Base-by-base conservation (phyloP, 1,140 invertebrate genomes). In the Drosophila jambulina region DNA sequence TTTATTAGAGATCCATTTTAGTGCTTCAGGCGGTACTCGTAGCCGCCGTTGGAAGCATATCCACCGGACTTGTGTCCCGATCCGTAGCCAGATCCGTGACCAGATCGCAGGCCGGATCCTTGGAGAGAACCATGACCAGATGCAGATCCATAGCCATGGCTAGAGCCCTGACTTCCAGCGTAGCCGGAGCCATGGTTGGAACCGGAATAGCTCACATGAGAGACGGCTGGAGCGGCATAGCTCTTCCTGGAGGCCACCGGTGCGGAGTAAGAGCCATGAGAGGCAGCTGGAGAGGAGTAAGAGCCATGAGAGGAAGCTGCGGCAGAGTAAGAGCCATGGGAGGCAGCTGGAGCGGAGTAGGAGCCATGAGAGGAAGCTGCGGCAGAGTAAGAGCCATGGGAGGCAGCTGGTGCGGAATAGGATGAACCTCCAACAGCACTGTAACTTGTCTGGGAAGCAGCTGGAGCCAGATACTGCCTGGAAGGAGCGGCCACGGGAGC, bases 31-130 rank as follows among this genome's bases (percentile, higher is more conserved):
- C 82, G 82, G 51, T 87, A 87, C 29, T 59, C 67, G 32, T 87
- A 87, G 27, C 83, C 83, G 13, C 83, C 83, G 25, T 87, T 87
- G 10, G 83, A 46, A 21, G 62, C 83, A 32, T 74, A 60, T 12
- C 45, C 53, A 8, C 70, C 70, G 15, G 69, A 59, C n/a, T 43
- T 61, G 32, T 75, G 57, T 2, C 71, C 56, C 2, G 46, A 60
- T 15, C 19, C 21, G 27, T 25, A 46, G 25, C 62, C 19, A 32
- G 59, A 36, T 51, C 12, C 61, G 3, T 61, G 59, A 3, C 65
- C 27, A 29, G 38, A 23, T 17, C 60, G 45, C 15, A 46, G 43
- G 13, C 61, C 65, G 2, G 67, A 72, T 36, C 40, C 65, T 23
- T 69, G 53, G 0, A 71, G 23, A 8, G 45, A 38, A 17, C 21